Base-by-base conservation (phyloP, 2,888 invertebrate genomes). In the Diploptera punctata region DNA sequence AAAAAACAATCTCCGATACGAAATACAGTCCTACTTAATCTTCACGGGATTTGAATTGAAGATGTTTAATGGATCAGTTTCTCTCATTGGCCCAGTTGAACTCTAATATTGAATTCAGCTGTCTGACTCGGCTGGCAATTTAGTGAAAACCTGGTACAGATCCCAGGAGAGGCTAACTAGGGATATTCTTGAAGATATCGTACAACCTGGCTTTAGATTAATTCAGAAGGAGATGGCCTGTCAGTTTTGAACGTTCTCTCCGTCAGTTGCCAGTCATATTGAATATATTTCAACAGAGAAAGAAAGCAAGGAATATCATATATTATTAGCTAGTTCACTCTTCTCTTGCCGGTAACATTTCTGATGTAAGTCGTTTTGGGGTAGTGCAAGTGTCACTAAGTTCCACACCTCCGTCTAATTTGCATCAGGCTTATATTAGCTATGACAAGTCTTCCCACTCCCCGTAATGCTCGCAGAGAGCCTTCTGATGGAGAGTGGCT, bases 361-460 rank as follows among this genome's bases (percentile, higher is more conserved):
- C 21, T 21, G 52, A 52, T 52, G 52, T 52, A 19, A 52, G 52
- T 47, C 52, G 52, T 10, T 47, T n/a, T n/a, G n/a, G n/a, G 47
- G 47, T 47, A 18, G 18, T 47, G 47, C 47, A 61, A 61, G 61
- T 61, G 61, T 61, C 61, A 61, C 61, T 19, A 43, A 62, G 62
- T 62, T 62, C 21, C 62, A 62, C 43, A 62, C 38, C 62, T 62
- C 62, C n/a, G n/a, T n/a, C 62, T 62, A 62, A 62, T 62, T 62
- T 62, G 43, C 62, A 62, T 62, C 62, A 62, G 38, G 62, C 38
- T 33, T 62, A 43, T 62, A 62, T 62, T 62, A 62, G 62, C 62
- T 62, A 62, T 62, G 62, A 62, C 62, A 62, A 62, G 62, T 62
- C 62, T 62, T 62, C 38, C 21, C 62, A 62, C 62, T 62, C 62